phyloP scores from a whole-genome alignment of 2,888 invertebrate genomes.

The Ariolimax columbianus region DNA sequence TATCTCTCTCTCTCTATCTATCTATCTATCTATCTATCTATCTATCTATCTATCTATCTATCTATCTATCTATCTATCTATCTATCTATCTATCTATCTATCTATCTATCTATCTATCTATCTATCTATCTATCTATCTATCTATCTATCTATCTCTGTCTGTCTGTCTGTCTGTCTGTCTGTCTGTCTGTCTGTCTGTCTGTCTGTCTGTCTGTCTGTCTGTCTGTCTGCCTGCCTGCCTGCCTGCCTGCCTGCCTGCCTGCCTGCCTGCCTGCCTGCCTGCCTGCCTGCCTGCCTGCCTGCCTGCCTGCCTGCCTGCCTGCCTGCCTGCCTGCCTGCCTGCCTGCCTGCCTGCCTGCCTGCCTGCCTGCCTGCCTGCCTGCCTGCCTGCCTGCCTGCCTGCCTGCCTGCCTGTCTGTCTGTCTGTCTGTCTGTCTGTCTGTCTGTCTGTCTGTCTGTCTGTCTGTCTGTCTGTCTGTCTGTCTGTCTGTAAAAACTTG shows the following conservation, averaged over 20 bases:
- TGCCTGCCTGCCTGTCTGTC: too few relatives aligned
- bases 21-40: too few relatives aligned
- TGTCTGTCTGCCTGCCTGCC: background rate
- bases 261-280: background rate
- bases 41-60: background rate
- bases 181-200: constrained; percentile 6
- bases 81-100: background rate
- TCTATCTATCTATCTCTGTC: background rate
- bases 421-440: constrained; percentile 20
- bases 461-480: constrained; percentile 7
- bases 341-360: constrained; percentile 5
- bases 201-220: constrained; percentile 6
- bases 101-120: background rate
- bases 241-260: background rate
- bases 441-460: constrained; percentile 26
- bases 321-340: background rate
- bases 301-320: constrained; percentile 6
- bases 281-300: background rate
- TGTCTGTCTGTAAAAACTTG: too few relatives aligned
- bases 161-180: constrained; percentile 6
- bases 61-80: background rate
- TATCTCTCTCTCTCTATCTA: too few relatives aligned
- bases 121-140: background rate
- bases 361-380: constrained; percentile 26
- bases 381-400: constrained; percentile 30